Percentiles rank a stretch among this genome's conserved stretches.
Conservation (phyloP, 2,888 invertebrate species). For the Frankliniella fusca region DNA sequence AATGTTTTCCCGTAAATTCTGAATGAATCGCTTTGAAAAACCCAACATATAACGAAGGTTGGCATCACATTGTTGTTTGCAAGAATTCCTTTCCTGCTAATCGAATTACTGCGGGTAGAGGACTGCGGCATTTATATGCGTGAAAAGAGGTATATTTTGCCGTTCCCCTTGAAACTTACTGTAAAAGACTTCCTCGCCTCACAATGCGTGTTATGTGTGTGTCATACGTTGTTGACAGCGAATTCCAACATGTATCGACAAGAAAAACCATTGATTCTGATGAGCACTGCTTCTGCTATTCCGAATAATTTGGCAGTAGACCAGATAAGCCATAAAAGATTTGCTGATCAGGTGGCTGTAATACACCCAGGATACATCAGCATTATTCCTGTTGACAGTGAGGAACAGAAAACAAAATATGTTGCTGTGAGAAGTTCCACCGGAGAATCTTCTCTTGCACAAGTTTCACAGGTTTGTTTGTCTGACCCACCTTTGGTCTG, state of each 20-base stretch:
- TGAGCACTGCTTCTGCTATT: constrained; percentile 41
- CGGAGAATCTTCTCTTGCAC: neutral
- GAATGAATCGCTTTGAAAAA: neutral
- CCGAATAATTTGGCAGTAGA: constrained; percentile 42
- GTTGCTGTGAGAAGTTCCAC: constrained; percentile 26
- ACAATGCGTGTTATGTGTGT: too few species aligned
- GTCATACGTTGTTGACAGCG: too few species aligned
- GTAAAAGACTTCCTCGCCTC: neutral
- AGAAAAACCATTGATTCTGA: constrained; percentile 39
- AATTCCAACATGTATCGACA: constrained; percentile 39
- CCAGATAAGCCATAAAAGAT: constrained; percentile 34
- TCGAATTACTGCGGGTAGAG: neutral
- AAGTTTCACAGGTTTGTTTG: constrained; percentile 11
- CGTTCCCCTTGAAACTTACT: neutral
- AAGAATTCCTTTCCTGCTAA: neutral
- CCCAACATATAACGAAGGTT: neutral
- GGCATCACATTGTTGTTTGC: neutral
- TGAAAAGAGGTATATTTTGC: neutral
- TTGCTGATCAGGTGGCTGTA: constrained; percentile 39
- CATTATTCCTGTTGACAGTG: constrained; percentile 38
- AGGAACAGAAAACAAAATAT: constrained; percentile 35
- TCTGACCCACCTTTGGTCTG: too few species aligned
- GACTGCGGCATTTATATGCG: neutral
- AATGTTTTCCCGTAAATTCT: too few species aligned
- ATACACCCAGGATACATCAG: constrained; percentile 41